Evolutionary conservation across 1,140 invertebrate genomes (phyloP).

Genomic region (Eurosta solidaginis): DNA sequence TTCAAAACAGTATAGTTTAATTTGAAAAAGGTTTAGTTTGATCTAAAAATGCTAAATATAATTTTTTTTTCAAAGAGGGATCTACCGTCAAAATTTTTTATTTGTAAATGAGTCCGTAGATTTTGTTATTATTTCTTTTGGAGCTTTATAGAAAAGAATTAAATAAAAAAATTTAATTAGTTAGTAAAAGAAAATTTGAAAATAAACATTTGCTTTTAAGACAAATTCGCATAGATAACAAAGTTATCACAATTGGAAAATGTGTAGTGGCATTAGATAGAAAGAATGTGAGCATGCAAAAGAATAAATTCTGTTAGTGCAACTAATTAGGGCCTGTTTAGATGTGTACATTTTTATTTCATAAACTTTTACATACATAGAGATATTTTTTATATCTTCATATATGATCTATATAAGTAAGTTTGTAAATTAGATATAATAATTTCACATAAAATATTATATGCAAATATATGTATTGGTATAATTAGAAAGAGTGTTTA

Average conservation of each 20-base stretch:
- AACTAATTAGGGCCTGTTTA: background rate
- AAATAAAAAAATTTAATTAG: too few relatives aligned
- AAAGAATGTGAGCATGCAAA: background rate
- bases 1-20: too few relatives aligned
- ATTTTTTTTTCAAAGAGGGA: background rate
- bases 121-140: background rate
- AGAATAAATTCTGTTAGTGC: background rate
- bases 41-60: background rate
- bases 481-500: constrained; percentile 45
- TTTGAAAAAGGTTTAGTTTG: too few relatives aligned
- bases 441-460: constrained; percentile 20
- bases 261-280: background rate
- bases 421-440: background rate
- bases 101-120: background rate
- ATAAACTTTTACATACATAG: background rate
- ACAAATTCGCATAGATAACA: too few relatives aligned
- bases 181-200: too few relatives aligned
- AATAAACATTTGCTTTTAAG: too few relatives aligned
- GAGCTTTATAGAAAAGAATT: background rate
- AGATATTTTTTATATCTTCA: background rate
- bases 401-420: background rate
- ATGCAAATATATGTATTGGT: constrained; percentile 28
- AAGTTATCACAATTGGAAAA: too few relatives aligned
- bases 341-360: background rate
- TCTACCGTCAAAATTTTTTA: background rate